Conservation (phyloP, 2,797 vertebrate species). For the Rallus crepitans region DNA sequence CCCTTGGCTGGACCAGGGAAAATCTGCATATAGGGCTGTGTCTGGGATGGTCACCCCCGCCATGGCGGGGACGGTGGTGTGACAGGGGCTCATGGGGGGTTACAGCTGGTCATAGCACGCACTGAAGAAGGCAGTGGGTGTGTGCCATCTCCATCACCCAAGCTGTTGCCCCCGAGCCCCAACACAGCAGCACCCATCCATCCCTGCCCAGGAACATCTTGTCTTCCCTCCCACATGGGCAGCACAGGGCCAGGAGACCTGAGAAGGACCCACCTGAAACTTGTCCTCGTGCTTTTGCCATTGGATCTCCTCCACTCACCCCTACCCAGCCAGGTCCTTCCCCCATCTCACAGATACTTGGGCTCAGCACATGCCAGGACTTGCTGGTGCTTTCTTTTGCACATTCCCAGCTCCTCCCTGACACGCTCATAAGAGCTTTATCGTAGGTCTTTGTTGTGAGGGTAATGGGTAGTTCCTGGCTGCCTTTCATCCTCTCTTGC, state of each 20-base stretch:
- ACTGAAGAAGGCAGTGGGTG: background rate
- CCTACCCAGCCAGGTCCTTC: background rate
- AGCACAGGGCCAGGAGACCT: background rate
- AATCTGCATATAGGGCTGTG: background rate
- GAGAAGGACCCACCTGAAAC: background rate
- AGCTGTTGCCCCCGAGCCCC: fast-evolving
- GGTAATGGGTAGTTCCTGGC: constrained; percentile 69
- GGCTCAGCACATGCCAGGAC: constrained; percentile 13
- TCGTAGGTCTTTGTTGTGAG: constrained; percentile 70
- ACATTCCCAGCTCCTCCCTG: constrained; percentile 70
- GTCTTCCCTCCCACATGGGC: background rate
- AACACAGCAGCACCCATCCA: background rate
- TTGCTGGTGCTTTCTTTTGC: constrained; percentile 49
- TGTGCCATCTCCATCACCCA: background rate
- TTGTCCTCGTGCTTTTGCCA: background rate
- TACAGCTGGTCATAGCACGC: background rate
- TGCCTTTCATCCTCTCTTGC: constrained; percentile 68
- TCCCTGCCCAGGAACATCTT: background rate
- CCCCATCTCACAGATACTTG: constrained; percentile 17
- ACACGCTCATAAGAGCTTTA: constrained; percentile 69
- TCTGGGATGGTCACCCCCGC: background rate
- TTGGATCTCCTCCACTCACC: background rate
- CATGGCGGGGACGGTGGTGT: background rate
- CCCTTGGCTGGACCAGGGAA: background rate
- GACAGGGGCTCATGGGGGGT: background rate